A percentile compares a stretch with the other conserved stretches of the same genome.
These are phyloP conservation scores for Drosophila pandora DNA, from an alignment of 1,140 invertebrate species.

Conservation along the genomic window DNA sequence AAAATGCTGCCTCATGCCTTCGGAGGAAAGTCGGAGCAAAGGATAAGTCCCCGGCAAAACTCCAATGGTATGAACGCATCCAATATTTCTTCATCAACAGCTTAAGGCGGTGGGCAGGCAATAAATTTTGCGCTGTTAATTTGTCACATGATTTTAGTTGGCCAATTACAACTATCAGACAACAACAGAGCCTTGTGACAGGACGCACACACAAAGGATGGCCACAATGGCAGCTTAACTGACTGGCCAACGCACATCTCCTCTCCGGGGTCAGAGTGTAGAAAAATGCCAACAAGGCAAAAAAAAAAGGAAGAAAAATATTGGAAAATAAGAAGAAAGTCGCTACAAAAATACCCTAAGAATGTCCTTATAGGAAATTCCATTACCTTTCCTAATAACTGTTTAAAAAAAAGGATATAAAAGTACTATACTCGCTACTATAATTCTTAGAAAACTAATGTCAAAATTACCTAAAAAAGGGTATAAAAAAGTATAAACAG, in stretches of 20 bases:
- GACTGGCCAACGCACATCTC: conserved; percentile 33
- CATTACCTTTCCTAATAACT: background rate
- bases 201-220: conserved; percentile 56
- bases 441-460: background rate
- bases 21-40: conserved; percentile 18
- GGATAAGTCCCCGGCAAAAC: conserved; percentile 28
- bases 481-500: conserved; percentile 12
- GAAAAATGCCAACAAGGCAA: conserved; percentile 75
- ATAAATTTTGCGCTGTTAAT: conserved; percentile 82
- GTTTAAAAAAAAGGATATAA: no score
- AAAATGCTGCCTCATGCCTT: conserved; percentile 69
- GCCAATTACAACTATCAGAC: conserved; percentile 81
- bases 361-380: background rate
- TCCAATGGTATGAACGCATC: conserved; percentile 42
- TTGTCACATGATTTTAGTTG: conserved; percentile 82
- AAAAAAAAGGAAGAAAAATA: conserved; percentile 31
- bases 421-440: no score
- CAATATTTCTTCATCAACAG: conserved; percentile 82
- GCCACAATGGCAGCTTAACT: conserved; percentile 77
- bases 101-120: conserved; percentile 79
- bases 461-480: background rate
- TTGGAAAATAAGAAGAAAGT: background rate
- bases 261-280: conserved; percentile 55
- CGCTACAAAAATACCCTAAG: background rate
- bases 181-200: conserved; percentile 59